These are phyloP conservation scores for Hemicentrotus pulcherrimus DNA, from an alignment of 35 echinoderm and acorn worm species.

Conservation along the genomic window DNA sequence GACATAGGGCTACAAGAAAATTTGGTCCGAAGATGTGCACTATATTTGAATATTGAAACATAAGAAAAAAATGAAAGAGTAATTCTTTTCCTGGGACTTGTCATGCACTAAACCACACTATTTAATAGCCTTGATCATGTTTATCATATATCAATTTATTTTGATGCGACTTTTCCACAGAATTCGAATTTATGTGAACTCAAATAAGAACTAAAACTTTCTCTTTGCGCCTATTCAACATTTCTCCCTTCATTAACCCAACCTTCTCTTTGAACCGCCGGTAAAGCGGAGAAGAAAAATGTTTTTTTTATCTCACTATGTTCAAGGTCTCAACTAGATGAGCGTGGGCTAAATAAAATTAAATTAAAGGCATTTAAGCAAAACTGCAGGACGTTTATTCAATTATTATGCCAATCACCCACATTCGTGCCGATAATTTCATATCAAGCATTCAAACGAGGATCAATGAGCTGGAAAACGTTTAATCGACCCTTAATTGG, in stretches of 20 bases:
- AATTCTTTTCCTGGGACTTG: background rate
- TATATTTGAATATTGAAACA: background rate
- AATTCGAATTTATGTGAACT: too few species aligned
- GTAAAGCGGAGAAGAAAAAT: background rate
- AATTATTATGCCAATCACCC: background rate
- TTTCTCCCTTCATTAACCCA: too few species aligned
- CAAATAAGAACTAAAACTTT: too few species aligned
- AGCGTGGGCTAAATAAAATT: background rate
- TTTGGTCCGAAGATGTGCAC: too few species aligned
- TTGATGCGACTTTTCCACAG: too few species aligned
- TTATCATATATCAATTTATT: too few species aligned
- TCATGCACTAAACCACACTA: too few species aligned
- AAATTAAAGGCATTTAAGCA: background rate
- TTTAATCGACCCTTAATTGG: background rate
- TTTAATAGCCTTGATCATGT: too few species aligned
- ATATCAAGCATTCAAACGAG: background rate
- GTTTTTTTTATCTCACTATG: too few species aligned
- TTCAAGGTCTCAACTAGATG: background rate
- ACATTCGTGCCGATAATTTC: background rate
- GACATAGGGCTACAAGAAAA: too few species aligned
- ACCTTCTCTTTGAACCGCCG: background rate
- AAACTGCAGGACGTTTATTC: background rate
- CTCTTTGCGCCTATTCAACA: too few species aligned
- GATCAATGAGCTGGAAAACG: background rate
- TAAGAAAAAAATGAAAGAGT: background rate